Base-by-base conservation (phyloP, 1,140 invertebrate genomes). In the Diuraphis noxia region DNA sequence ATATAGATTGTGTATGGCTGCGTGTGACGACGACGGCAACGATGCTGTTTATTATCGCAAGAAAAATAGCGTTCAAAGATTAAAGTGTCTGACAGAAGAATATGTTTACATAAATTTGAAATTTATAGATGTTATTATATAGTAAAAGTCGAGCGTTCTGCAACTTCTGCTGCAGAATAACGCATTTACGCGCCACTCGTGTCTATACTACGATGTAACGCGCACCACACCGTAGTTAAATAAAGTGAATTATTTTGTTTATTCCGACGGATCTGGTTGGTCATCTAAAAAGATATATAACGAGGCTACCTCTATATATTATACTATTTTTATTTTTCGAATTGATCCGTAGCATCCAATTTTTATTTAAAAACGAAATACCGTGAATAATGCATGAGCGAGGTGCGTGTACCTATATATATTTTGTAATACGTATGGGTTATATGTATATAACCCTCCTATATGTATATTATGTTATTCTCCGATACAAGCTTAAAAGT, bases 181-280 rank as follows among this genome's bases (percentile, higher is more conserved):
- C 8, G 30, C 17, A n/a, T 13, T 4, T 63, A 25, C 52, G 9
- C 30, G 25, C 30, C 9, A 30, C 34, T 10, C 56, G 56, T 72
- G 56, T 72, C 13, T 72, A n/a, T 63, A n/a, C 3, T 56, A 56
- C 30, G 25, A 56, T 30, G 52, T 56, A 30, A 56, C 25, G 52
- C 52, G 30, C 52, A n/a, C 56, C 13, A 6, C 56, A n/a, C 56
- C 56, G 56, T n/a, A n/a, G 30, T n/a, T 13, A 30, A 72, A 72
- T 72, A 72, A 72, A 72, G 56, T 72, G 56, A 72, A 72, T 72
- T 72, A 72, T 72, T 72, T 72, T n/a, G 56, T 72, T 72, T 72
- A 72, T n/a, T 72, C n/a, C 30, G 56, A n/a, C n/a, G 56, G 56
- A n/a, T n/a, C 56, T 72, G 56, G 56, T n/a, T 72, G 56, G 56